Evolutionary conservation across 2,113 vertebrate genomes (phyloP), one percentile per base, ranked within the genome.

Genomic region (Platycercus adscitus): DNA sequence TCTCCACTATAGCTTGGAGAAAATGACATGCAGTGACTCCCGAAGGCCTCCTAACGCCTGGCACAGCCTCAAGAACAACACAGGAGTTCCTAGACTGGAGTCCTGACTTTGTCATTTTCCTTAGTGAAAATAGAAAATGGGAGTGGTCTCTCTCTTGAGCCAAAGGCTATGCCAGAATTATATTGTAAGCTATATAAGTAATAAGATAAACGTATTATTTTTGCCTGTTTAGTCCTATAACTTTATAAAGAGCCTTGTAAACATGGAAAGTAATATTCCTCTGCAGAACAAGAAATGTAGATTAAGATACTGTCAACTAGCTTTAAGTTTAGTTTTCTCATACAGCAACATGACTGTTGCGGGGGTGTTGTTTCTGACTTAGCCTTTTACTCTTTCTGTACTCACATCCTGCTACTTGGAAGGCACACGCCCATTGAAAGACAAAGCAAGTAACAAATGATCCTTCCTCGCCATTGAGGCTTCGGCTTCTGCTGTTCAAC

Each of bases 91-190:
- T 95, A 92, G 80, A 41, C 86, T 89, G 47, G 44, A 92, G 86
- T 94, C 65, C 73, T 92, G 91, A 95, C 73, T 95, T 95, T 89
- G 93, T 97, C 61, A 68, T 97, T 97, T 97, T 95, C 91, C 81
- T 89, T 69, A 61, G 86, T 46, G 35, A 94, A 95, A 97, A 96
- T 65, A 95, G 95, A 96, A 95, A 84, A 81, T 4, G 24, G 94
- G 86, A 97, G 94, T 89, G 83, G 94, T 85, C 69, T 71, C 44
- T 77, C 61, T 91, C 52, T 28, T 60, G 83, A 87, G 86, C 70
- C 81, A 89, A 49, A 91, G 73, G 35, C 60, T 84, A 39, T 2
- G 11, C 91, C 83, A 91, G 29, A 91, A 76, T 86, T 81, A 39
- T 13, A 33, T 69, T 92, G 56, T 53, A 50, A 56, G 39, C 25